A percentile compares a stretch with the other conserved stretches of the same genome.
phyloP scores from a whole-genome alignment of 2,888 invertebrate species.

The Dryomyza anilis region DNA sequence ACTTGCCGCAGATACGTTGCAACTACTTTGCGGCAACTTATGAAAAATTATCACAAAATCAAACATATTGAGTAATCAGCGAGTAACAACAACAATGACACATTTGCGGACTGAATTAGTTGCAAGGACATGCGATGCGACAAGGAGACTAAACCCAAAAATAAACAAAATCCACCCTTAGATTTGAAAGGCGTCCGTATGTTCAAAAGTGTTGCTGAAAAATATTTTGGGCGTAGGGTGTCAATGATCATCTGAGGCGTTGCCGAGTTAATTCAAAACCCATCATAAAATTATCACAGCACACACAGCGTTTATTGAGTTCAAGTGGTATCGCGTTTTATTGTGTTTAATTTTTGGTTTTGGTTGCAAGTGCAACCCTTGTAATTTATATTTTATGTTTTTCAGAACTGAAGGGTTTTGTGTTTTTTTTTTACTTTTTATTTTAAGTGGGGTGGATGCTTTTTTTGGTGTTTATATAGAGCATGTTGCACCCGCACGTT shows the following conservation, averaged over 20 bases:
- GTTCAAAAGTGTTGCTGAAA: too few relatives aligned
- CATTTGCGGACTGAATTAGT: slow-evolving; percentile 12
- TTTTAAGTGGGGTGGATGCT: too few relatives aligned
- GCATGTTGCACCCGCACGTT: slow-evolving; percentile 21
- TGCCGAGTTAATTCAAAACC: neutral
- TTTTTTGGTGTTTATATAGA: neutral
- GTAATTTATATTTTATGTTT: neutral
- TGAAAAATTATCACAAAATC: slow-evolving; percentile 46
- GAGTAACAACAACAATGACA: slow-evolving; percentile 9
- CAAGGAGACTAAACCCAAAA: neutral
- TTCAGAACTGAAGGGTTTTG: neutral
- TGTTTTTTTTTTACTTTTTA: too few relatives aligned
- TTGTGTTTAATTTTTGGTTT: neutral
- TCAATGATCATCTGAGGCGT: neutral
- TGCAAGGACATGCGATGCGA: neutral
- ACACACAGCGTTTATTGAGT: neutral
- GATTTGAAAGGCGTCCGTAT: too few relatives aligned
- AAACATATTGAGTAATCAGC: slow-evolving; percentile 59
- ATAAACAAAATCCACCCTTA: neutral
- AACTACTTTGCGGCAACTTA: neutral
- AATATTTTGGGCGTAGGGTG: neutral
- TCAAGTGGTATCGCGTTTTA: neutral
- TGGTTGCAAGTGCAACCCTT: slow-evolving; percentile 1
- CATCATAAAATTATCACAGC: neutral
- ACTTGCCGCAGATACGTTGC: neutral